Percentiles rank a stretch among this genome's conserved stretches.
phyloP scores from a whole-genome alignment of 2,113 vertebrate species.

The Pseudopodoces humilis region DNA sequence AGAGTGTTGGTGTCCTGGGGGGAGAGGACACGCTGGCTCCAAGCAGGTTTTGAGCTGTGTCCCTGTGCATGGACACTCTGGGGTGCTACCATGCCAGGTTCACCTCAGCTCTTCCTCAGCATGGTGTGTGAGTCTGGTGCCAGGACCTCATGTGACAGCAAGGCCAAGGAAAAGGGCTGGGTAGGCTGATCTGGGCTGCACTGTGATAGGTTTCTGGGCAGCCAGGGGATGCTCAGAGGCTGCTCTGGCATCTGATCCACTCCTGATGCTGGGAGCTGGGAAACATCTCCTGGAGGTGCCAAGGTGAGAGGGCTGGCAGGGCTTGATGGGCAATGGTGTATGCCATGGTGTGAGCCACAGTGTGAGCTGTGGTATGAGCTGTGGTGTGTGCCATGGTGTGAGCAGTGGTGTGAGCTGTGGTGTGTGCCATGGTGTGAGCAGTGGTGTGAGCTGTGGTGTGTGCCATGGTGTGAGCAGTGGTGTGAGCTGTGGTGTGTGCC shows the following conservation, averaged over 20 bases:
- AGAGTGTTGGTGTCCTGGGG: rapidly evolving
- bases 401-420: too few relatives aligned
- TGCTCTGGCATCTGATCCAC: neutral
- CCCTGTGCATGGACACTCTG: rapidly evolving
- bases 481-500: too few relatives aligned
- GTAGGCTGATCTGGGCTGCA: neutral
- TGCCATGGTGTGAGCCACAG: too few relatives aligned
- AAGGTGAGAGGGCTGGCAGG: rapidly evolving
- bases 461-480: too few relatives aligned
- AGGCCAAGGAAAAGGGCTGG: neutral
- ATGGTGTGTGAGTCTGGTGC: neutral
- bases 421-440: too few relatives aligned
- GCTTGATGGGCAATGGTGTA: rapidly evolving
- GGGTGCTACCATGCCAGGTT: rapidly evolving
- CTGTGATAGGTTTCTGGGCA: neutral
- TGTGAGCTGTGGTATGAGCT: too few relatives aligned
- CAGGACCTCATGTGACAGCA: neutral
- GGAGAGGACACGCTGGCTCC: neutral
- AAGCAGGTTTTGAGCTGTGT: neutral
- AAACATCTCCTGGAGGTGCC: neutral
- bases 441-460: rapidly evolving
- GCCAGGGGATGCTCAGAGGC: neutral
- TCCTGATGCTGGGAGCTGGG: neutral
- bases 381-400: neutral
- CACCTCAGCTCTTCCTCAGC: neutral